A percentile compares a stretch with the other conserved stretches of the same genome.
phyloP scores from a whole-genome alignment of 2,113 vertebrate species.

The Plecturocebus donacophilus region DNA sequence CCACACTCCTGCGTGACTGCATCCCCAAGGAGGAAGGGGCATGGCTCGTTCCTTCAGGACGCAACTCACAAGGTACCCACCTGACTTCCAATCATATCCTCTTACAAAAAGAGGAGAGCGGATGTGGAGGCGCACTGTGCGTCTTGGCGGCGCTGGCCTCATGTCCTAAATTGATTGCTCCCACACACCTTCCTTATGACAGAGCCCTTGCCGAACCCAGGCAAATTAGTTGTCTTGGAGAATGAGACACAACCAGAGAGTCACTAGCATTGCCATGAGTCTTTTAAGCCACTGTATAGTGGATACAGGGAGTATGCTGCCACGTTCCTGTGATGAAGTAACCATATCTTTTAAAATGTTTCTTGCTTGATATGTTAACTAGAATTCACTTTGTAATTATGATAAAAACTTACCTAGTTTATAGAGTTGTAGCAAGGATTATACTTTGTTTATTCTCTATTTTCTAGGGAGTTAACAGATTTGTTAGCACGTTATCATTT shows the following conservation, averaged over 20 bases:
- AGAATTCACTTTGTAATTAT: too few relatives aligned
- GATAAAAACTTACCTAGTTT: not conserved
- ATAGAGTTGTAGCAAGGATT: not conserved
- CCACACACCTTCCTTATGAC: not conserved
- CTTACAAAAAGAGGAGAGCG: not conserved
- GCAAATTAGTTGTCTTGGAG: not conserved
- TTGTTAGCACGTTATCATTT: not conserved
- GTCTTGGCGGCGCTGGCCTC: accelerated
- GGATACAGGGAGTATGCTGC: too few relatives aligned
- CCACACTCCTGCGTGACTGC: accelerated
- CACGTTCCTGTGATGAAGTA: not conserved
- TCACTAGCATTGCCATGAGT: not conserved
- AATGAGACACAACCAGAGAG: too few relatives aligned
- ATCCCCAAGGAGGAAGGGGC: not conserved
- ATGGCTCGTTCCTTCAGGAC: not conserved
- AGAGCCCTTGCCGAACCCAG: too few relatives aligned
- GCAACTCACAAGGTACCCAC: not conserved
- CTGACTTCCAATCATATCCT: not conserved
- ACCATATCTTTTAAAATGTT: not conserved
- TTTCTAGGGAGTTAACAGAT: not conserved
- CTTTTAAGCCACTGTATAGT: not conserved
- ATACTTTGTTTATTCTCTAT: not conserved
- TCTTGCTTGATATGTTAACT: not conserved
- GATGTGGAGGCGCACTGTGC: not conserved
- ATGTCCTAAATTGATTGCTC: not conserved